Base-by-base conservation (phyloP, 2,113 vertebrate species). In the Typhlomys cinereus region DNA sequence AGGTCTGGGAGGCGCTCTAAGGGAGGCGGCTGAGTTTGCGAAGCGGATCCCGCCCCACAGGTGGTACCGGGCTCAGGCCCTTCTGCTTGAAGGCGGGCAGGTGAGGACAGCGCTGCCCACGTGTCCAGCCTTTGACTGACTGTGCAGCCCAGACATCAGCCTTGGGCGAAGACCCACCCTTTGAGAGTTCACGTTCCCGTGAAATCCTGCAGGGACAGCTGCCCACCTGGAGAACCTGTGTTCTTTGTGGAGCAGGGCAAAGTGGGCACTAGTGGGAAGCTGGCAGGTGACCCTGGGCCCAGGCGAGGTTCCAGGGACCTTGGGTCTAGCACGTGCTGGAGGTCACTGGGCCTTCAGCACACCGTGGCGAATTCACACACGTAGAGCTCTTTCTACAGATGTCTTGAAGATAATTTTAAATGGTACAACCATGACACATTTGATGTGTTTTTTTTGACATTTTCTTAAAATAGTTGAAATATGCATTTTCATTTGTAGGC, bases 381-480 rank as follows among this genome's bases (percentile, higher is more conserved):
- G 44, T 29, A 54, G 93, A 82, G 78, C 61, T 70, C 91, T 70
- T 57, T 59, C 70, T 73, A 23, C 80, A 87, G 79, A 87, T 93
- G 80, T 39, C 93, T 39, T 25, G 39, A 4, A 31, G 85, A 82
- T 44, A 31, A 62, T 83, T 87, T 44, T 50, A 89, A 91, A 36
- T 85, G 87, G 80, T 84, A 70, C 57, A 23, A 3, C 8, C 70
- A 91, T 87, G 95, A 95, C 92, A 96, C 94, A 73, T 70, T 79
- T 90, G 93, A 92, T 86, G 61, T 66, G 81, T 92, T 93, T 87
- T 87, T 94, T 94, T 85, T 95, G 93, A 95, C 95, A 87, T 97
- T 95, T 93, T 91, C 95, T 89, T 91, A 95, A 94, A 95, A 91
- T 95, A 94, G 81, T 87, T 48, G 87, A 94, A 87, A 91, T 91